These are phyloP conservation scores for Heteromyza rotundicornis DNA, from an alignment of 2,888 invertebrate species.

Conservation along the genomic window DNA sequence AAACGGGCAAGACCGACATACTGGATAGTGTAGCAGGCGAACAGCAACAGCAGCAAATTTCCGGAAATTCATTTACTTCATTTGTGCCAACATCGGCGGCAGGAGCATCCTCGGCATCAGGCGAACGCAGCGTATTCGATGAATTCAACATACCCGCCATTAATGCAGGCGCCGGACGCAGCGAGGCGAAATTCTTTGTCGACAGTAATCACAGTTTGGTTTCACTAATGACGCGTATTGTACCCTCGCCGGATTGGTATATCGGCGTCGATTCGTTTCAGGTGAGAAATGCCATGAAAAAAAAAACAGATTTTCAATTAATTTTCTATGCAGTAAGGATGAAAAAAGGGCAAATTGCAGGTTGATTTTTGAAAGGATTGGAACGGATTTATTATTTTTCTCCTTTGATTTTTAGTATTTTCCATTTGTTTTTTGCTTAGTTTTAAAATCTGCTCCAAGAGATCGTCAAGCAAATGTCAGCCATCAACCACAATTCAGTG, in stretches of 20 bases:
- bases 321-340: too few relatives aligned
- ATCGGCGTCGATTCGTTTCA: conserved; percentile 86
- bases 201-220: conserved; percentile 91
- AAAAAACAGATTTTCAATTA: too few relatives aligned
- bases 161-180: conserved; percentile 74
- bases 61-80: conserved; percentile 37
- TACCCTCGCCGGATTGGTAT: conserved; percentile 96
- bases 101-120: conserved; percentile 10
- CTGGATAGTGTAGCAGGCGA: conserved; percentile 66
- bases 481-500: background rate
- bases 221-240: conserved; percentile 87
- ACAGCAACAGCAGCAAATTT: conserved; percentile 46
- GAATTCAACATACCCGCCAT: conserved; percentile 84
- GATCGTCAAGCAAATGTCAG: background rate
- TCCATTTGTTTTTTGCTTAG: too few relatives aligned
- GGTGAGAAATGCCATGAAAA: too few relatives aligned
- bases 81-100: conserved; percentile 26
- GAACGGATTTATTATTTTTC: too few relatives aligned
- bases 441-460: too few relatives aligned
- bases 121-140: conserved; percentile 79
- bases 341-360: background rate
- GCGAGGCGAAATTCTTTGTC: conserved; percentile 84
- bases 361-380: too few relatives aligned
- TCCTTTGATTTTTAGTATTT: background rate
- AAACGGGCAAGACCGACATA: conserved; percentile 79